A percentile compares a stretch with the other conserved stretches of the same genome.
These are phyloP conservation scores for Agrypnia vestita DNA, from an alignment of 1,140 invertebrate species.

Conservation along the genomic window DNA sequence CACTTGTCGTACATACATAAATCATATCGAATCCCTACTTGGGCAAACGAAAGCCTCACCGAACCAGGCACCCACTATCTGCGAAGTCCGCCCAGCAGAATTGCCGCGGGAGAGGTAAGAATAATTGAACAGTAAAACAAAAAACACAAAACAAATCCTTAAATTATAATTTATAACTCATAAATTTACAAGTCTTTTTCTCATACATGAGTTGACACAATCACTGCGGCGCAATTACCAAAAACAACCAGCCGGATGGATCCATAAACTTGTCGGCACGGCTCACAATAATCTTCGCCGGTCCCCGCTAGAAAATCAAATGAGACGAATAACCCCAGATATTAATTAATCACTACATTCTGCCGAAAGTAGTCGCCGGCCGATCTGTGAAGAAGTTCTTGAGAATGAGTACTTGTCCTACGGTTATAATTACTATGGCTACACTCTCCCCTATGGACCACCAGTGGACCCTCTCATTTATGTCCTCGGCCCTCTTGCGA, in stretches of 20 bases:
- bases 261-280: background rate
- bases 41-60: too few species aligned
- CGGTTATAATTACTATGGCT: conserved; percentile 86
- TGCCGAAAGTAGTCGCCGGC: conserved; percentile 63
- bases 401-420: conserved; percentile 93
- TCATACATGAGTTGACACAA: conserved; percentile 27
- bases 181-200: conserved; percentile 44
- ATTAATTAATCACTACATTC: conserved; percentile 49
- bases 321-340: background rate
- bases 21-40: too few species aligned
- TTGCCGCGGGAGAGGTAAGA: background rate
- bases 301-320: background rate
- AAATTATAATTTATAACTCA: conserved; percentile 31
- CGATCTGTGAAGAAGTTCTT: conserved; percentile 97
- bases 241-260: background rate
- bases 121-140: conserved; percentile 22
- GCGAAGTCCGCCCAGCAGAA: too few species aligned
- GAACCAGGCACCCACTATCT: too few species aligned
- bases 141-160: conserved; percentile 21
- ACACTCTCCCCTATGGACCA: conserved; percentile 94
- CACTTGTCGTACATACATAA: too few species aligned
- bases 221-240: background rate
- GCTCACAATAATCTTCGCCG: background rate
- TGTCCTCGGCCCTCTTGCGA: conserved; percentile 94
- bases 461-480: conserved; percentile 93